Conservation (phyloP, 2,113 vertebrate species). For the Tinamus guttatus region DNA sequence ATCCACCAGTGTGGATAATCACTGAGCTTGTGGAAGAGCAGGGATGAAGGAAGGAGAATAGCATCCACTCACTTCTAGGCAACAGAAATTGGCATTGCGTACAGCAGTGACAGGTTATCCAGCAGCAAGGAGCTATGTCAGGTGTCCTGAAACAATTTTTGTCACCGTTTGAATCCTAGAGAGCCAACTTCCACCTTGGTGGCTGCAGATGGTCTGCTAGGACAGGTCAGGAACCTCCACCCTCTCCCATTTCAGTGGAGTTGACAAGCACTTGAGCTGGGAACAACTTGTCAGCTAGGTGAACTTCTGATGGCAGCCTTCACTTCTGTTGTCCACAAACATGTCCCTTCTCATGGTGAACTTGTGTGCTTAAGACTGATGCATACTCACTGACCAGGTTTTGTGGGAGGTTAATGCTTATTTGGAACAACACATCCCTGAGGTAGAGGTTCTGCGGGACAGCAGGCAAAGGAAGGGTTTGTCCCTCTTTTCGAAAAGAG, state of each 20-base stretch:
- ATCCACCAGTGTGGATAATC: neutral
- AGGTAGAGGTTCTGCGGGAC: neutral
- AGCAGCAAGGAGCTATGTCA: neutral
- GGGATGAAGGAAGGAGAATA: neutral
- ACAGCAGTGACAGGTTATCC: neutral
- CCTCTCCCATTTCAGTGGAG: accelerated
- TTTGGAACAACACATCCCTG: neutral
- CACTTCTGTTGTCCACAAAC: neutral
- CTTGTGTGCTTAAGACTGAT: neutral
- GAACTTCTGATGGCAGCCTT: neutral
- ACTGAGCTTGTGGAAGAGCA: neutral
- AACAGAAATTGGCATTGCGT: neutral
- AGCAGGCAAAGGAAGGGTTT: neutral
- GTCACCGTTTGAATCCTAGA: neutral
- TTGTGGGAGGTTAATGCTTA: slow-evolving; percentile 3
- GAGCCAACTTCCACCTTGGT: neutral
- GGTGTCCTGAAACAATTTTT: neutral
- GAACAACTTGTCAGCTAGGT: neutral
- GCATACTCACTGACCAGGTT: neutral
- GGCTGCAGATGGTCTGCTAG: neutral
- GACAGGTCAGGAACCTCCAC: neutral
- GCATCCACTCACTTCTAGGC: neutral
- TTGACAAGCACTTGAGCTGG: neutral
- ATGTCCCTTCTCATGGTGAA: neutral
- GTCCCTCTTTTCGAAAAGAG: neutral